A percentile compares a stretch with the other conserved stretches of the same genome.
These are phyloP conservation scores for Chaetorhynchus papuensis DNA, from an alignment of 2,113 vertebrate species.

Conservation along the genomic window DNA sequence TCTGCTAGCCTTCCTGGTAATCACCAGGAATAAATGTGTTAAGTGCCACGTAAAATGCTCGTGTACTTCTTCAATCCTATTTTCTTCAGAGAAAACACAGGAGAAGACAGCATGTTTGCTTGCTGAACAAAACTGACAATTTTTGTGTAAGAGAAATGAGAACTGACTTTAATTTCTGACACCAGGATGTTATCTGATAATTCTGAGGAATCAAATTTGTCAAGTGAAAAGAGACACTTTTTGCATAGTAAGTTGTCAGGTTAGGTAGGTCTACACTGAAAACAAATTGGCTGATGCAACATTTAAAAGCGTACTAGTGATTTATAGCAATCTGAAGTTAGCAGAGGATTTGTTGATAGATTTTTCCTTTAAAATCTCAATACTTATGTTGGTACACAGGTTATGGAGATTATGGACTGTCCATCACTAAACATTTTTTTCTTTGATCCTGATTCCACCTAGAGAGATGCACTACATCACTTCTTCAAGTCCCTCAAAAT, in stretches of 20 bases:
- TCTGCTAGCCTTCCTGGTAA: background rate
- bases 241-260: background rate
- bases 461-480: background rate
- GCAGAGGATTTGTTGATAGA: background rate
- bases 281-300: background rate
- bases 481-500: background rate
- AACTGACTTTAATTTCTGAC: background rate
- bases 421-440: background rate
- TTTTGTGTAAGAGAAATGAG: background rate
- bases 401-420: background rate
- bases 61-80: background rate
- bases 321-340: background rate
- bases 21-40: background rate
- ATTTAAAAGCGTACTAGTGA: background rate
- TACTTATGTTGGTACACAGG: background rate
- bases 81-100: background rate
- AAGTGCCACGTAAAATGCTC: background rate
- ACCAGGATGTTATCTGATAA: background rate
- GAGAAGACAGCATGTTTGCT: background rate
- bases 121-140: background rate
- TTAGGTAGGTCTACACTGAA: background rate
- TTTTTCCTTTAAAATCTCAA: background rate
- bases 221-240: background rate
- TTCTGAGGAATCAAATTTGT: background rate
- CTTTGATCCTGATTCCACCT: background rate